A percentile compares a stretch with the other conserved stretches of the same genome.
Evolutionary conservation across 2,797 vertebrate genomes (phyloP).

Genomic region (Manis pentadactyla): DNA sequence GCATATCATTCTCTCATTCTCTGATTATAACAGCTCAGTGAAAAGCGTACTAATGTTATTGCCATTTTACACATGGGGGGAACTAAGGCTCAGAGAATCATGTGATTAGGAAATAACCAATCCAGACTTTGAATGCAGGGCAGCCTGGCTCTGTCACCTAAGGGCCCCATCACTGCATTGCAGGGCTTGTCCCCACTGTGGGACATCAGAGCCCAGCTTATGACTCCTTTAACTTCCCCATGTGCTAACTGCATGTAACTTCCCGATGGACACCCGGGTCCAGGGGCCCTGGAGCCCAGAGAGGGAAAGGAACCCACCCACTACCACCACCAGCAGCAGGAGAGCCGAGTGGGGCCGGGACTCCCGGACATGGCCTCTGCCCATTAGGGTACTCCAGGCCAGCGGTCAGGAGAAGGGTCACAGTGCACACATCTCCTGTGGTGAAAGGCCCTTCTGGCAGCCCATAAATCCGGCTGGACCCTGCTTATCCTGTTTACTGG

Average conservation of each 20-base stretch:
- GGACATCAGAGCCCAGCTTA: background rate
- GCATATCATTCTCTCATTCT: background rate
- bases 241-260: background rate
- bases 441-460: constrained; percentile 85
- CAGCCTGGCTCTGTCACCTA: background rate
- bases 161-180: background rate
- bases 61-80: background rate
- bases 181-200: background rate
- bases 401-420: constrained; percentile 42
- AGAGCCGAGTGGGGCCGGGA: background rate
- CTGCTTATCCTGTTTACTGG: constrained; percentile 89
- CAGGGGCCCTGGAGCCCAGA: background rate
- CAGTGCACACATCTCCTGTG: constrained; percentile 77
- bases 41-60: no score
- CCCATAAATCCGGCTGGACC: constrained; percentile 86
- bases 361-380: background rate
- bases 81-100: background rate
- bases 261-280: background rate
- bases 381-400: background rate
- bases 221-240: background rate
- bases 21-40: background rate
- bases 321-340: background rate
- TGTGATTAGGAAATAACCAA: background rate
- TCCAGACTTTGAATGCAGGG: background rate
- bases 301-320: background rate